These are phyloP conservation scores for Temnothorax ravouxi DNA, from an alignment of 2,888 invertebrate genomes.

Conservation along the genomic window DNA sequence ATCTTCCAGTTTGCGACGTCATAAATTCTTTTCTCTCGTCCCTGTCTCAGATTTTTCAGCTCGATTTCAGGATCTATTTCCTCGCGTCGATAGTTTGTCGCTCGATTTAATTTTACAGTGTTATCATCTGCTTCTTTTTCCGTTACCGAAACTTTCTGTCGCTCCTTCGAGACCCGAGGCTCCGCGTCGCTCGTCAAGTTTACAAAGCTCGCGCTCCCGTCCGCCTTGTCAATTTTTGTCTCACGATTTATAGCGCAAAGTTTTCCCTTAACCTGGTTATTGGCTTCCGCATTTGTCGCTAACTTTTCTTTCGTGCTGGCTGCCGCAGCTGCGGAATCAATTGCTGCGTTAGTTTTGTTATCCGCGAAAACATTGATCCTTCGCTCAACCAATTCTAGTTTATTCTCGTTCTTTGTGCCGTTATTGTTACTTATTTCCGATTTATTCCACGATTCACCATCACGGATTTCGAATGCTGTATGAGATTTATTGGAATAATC, in stretches of 20 bases:
- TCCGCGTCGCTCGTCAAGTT: conserved; percentile 43
- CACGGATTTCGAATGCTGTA: background rate
- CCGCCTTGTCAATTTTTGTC: conserved; percentile 45
- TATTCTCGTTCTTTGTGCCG: conserved; percentile 45
- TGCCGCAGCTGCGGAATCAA: conserved; percentile 19
- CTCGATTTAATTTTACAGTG: conserved; percentile 48
- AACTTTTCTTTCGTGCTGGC: conserved; percentile 45
- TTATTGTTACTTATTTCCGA: background rate
- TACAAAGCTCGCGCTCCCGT: conserved; percentile 24
- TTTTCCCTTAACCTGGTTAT: conserved; percentile 41
- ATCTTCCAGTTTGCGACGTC: background rate
- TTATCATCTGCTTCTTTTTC: conserved; percentile 32
- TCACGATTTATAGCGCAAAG: conserved; percentile 52
- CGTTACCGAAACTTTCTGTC: conserved; percentile 10
- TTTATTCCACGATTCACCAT: conserved; percentile 5
- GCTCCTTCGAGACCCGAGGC: conserved; percentile 29
- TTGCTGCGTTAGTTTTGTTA: conserved; percentile 36
- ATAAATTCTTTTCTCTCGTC: background rate
- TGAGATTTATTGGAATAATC: background rate
- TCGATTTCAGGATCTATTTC: conserved; percentile 42
- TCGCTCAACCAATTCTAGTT: conserved; percentile 54
- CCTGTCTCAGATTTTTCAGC: conserved; percentile 38
- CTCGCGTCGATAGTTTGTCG: conserved; percentile 29
- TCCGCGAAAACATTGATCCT: conserved; percentile 71
- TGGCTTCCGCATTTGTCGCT: conserved; percentile 46